These are phyloP conservation scores for Camponotus vicinus DNA, from an alignment of 1,140 invertebrate genomes.

Conservation along the genomic window DNA sequence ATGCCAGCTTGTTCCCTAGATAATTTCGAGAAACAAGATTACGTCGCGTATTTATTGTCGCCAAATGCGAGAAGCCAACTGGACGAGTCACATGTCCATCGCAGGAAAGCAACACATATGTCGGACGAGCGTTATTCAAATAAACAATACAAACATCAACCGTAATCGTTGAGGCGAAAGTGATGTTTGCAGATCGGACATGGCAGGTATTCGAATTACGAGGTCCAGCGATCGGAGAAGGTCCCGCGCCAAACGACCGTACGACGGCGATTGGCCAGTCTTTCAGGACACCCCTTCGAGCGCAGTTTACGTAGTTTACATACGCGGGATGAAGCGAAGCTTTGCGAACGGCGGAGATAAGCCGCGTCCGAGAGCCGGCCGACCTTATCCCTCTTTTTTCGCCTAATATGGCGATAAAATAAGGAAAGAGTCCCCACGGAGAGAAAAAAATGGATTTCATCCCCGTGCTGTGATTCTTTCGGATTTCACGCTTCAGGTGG, in stretches of 20 bases:
- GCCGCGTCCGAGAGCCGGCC: slow-evolving; percentile 50
- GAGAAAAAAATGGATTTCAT: slow-evolving; percentile 60
- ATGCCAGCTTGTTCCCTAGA: slow-evolving; percentile 27
- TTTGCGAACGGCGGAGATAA: slow-evolving; percentile 60
- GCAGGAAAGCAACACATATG: slow-evolving; percentile 51
- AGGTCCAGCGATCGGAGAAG: slow-evolving; percentile 47
- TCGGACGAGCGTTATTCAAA: slow-evolving; percentile 55
- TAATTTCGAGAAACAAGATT: slow-evolving; percentile 15
- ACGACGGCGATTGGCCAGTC: slow-evolving; percentile 55
- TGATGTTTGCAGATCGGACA: slow-evolving; percentile 59
- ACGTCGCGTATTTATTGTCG: slow-evolving; percentile 15
- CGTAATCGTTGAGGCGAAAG: slow-evolving; percentile 60
- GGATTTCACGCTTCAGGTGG: slow-evolving; percentile 69
- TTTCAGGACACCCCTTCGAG: slow-evolving; percentile 49
- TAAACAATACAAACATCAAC: slow-evolving; percentile 60
- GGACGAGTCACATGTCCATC: background rate
- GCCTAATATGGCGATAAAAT: slow-evolving; percentile 68
- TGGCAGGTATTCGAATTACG: slow-evolving; percentile 48
- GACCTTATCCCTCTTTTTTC: slow-evolving; percentile 39
- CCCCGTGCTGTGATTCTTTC: slow-evolving; percentile 73
- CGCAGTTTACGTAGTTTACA: slow-evolving; percentile 70
- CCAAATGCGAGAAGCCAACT: slow-evolving; percentile 1
- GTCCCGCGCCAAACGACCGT: slow-evolving; percentile 43
- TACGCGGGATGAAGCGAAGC: slow-evolving; percentile 52
- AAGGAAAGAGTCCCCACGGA: slow-evolving; percentile 59